Percentiles rank a stretch among this genome's conserved stretches.
phyloP scores from a whole-genome alignment of 2,888 invertebrate species.

The Drosophila kambysellisi region DNA sequence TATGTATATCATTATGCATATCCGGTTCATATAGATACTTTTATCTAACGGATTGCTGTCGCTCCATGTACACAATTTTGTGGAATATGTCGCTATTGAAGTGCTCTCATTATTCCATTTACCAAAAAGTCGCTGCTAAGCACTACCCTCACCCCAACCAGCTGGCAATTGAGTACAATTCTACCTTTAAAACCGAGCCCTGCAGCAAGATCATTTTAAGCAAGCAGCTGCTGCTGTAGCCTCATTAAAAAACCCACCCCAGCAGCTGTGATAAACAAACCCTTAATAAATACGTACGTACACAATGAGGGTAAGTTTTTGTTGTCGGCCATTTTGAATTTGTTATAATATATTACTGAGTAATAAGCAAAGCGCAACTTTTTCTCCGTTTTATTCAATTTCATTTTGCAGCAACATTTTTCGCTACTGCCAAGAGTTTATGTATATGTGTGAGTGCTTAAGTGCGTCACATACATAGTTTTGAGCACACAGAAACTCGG shows the following conservation, averaged over 20 bases:
- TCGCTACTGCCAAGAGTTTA: not conserved
- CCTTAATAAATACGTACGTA: constrained; percentile 50
- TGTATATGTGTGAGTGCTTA: constrained; percentile 4
- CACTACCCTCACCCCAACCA: constrained; percentile 4
- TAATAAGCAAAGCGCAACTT: constrained; percentile 23
- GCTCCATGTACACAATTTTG: constrained; percentile 15
- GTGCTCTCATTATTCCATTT: constrained; percentile 4
- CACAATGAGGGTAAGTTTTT: constrained; percentile 64
- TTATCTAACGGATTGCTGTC: constrained; percentile 31
- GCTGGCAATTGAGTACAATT: constrained; percentile 23
- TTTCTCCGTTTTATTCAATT: constrained; percentile 29
- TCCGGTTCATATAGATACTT: constrained; percentile 11
- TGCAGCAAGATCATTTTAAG: constrained; percentile 16
- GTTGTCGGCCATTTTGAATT: constrained; percentile 76
- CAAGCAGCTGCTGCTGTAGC: constrained; percentile 43
- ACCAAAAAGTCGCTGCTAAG: not conserved
- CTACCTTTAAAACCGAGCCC: constrained; percentile 22
- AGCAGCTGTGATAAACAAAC: constrained; percentile 44
- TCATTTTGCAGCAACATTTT: constrained; percentile 12
- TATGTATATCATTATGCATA: constrained; percentile 12
- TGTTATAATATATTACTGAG: constrained; percentile 44
- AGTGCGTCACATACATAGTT: constrained; percentile 15
- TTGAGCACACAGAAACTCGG: not conserved
- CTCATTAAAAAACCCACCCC: constrained; percentile 67
- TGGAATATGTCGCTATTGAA: constrained; percentile 39